A percentile compares a stretch with the other conserved stretches of the same genome.
phyloP scores from a whole-genome alignment of 2,888 invertebrate species.

The Lochmaea capreae region DNA sequence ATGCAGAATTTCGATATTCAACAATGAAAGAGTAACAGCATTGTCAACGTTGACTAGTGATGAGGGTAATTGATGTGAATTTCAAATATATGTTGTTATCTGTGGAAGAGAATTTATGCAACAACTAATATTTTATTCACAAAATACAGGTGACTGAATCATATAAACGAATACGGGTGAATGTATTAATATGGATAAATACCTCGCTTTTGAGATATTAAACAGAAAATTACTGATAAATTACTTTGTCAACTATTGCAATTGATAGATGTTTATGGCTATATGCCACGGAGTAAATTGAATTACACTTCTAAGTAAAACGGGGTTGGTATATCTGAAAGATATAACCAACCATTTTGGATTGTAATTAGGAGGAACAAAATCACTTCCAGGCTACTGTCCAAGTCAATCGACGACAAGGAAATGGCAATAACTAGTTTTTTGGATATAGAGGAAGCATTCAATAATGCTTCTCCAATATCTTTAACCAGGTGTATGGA shows the following conservation, averaged over 20 bases:
- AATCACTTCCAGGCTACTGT: too few relatives aligned
- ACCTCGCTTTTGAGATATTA: background rate
- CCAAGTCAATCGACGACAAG: too few relatives aligned
- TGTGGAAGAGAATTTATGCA: background rate
- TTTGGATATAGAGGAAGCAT: too few relatives aligned
- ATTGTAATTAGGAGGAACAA: too few relatives aligned
- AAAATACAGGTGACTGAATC: background rate
- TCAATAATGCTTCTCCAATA: too few relatives aligned
- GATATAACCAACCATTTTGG: too few relatives aligned
- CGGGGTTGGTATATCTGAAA: too few relatives aligned
- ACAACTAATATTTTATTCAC: background rate
- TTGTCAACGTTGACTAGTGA: background rate
- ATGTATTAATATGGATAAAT: background rate
- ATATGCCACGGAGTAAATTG: too few relatives aligned
- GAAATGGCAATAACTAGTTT: too few relatives aligned
- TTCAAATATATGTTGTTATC: background rate
- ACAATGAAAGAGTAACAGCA: background rate
- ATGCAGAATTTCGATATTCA: background rate
- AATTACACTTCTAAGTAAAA: too few relatives aligned
- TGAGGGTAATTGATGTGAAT: background rate
- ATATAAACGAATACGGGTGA: background rate
- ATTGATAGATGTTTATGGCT: too few relatives aligned
- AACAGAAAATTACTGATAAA: background rate
- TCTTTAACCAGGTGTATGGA: too few relatives aligned
- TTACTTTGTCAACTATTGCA: background rate